phyloP scores from a whole-genome alignment of 1,140 invertebrate genomes.

The Elymnias hypermnestra region DNA sequence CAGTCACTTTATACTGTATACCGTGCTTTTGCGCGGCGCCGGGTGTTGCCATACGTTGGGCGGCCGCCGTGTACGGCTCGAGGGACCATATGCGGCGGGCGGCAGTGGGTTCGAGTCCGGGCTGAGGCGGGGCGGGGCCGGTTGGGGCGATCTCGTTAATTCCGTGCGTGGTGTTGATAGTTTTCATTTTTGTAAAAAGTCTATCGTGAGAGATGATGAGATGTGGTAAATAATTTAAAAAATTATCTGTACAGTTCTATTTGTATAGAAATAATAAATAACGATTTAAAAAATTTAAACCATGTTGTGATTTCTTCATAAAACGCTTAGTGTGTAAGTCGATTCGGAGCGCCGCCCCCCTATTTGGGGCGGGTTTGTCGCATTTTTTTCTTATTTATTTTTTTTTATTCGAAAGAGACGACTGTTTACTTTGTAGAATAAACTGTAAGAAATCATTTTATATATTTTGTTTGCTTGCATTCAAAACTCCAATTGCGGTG shows the following conservation, averaged over 20 bases:
- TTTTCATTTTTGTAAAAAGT: slow-evolving; percentile 78
- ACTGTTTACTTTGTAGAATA: slow-evolving; percentile 74
- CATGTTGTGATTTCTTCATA: slow-evolving; percentile 71
- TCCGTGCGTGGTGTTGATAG: slow-evolving; percentile 70
- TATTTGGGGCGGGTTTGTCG: slow-evolving; percentile 34
- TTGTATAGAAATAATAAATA: slow-evolving; percentile 78
- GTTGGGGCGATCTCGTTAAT: slow-evolving; percentile 48
- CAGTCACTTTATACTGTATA: too few relatives aligned
- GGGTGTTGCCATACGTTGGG: too few relatives aligned
- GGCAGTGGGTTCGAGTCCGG: slow-evolving; percentile 9
- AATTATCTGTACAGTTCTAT: slow-evolving; percentile 77
- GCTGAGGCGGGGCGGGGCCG: slow-evolving; percentile 15
- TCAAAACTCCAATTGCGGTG: neutral
- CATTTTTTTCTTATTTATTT: slow-evolving; percentile 63
- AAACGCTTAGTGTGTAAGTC: slow-evolving; percentile 31
- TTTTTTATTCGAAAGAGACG: slow-evolving; percentile 64
- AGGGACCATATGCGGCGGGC: too few relatives aligned
- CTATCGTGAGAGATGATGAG: slow-evolving; percentile 68
- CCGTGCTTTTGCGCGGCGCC: slow-evolving; percentile 9
- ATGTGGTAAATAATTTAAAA: slow-evolving; percentile 75
- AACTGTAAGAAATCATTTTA: slow-evolving; percentile 68
- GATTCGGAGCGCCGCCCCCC: slow-evolving; percentile 33
- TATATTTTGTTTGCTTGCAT: slow-evolving; percentile 59
- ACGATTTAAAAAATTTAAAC: slow-evolving; percentile 71
- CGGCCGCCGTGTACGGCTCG: too few relatives aligned